Evolutionary conservation across 2,113 vertebrate genomes (phyloP).

Genomic region (Muscicapa adusta): DNA sequence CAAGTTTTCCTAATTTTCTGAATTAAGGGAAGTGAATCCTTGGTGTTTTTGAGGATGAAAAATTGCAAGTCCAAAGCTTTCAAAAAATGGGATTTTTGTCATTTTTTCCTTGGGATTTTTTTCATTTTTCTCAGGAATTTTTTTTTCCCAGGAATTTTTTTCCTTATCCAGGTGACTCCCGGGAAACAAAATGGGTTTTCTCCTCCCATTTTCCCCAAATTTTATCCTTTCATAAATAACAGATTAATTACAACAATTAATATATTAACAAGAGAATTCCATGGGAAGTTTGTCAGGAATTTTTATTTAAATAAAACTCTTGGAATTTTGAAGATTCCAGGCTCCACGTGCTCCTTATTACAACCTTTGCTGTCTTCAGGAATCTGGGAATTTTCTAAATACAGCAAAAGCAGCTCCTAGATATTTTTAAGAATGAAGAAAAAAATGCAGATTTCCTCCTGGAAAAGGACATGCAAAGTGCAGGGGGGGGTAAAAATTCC

Average conservation of each 20-base stretch:
- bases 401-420: neutral
- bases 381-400: neutral
- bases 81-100: neutral
- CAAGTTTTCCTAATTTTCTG: neutral
- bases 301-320: conserved; percentile 34
- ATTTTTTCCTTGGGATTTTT: neutral
- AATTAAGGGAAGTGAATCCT: neutral
- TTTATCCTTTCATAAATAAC: neutral
- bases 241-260: neutral
- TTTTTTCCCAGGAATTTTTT: neutral
- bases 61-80: neutral
- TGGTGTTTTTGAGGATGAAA: neutral
- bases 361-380: neutral
- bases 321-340: neutral
- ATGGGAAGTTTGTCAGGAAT: neutral
- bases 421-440: rapidly evolving
- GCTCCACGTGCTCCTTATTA: neutral
- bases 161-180: neutral
- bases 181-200: neutral
- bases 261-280: neutral
- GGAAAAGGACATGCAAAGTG: neutral
- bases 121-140: neutral
- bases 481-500: neutral
- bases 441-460: neutral
- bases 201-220: neutral